Evolutionary conservation across 2,113 vertebrate genomes (phyloP), one percentile per base, ranked within the genome.

Genomic region (Paramormyrops kingsleyae): DNA sequence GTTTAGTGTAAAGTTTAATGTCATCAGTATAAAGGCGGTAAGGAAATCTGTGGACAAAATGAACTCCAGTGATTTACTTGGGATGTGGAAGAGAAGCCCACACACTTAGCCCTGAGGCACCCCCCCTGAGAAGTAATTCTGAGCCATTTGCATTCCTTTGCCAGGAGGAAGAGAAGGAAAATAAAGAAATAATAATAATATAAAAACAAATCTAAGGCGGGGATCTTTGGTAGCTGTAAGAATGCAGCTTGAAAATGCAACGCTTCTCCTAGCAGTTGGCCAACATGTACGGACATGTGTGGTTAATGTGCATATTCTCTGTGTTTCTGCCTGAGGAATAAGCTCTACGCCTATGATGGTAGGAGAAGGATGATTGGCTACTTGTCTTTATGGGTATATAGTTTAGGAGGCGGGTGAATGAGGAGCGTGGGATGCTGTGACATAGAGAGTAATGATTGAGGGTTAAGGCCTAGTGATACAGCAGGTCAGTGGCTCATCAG

Each of bases 71-170:
- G 13, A 53, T 53, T 52, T 53, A 15, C n/a, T 47, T 27, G 3
- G 27, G 15, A 53, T 53, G 44, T 50, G 27, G 13, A 87, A 87
- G 27, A 87, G 85, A 35, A 39, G 50, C 85, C 50, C 49, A 35
- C 27, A 39, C 85, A 56, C 85, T 39, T 6, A 53, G 49, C 47
- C 85, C 49, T 87, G 85, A 87, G 85, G 49, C 47, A 87, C 49
- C 9, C 85, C 85, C 50, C 27, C 39, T 27, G 27, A 53, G n/a
- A 35, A 47, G 47, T 50, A 15, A 49, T 50, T 47, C 83, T 86
- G 44, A 86, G 74, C 44, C 39, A 84, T 84, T 46, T 84, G 83
- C 83, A 84, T 84, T 84, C 83, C 21, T 84, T 84, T 47, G 74
- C 74, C 74, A n/a, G 74, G 15, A 42, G 74, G 21, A n/a, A 46